A percentile compares a stretch with the other conserved stretches of the same genome.
These are phyloP conservation scores for Tenualosa ilisha DNA, from an alignment of 2,797 vertebrate genomes.

Conservation along the genomic window DNA sequence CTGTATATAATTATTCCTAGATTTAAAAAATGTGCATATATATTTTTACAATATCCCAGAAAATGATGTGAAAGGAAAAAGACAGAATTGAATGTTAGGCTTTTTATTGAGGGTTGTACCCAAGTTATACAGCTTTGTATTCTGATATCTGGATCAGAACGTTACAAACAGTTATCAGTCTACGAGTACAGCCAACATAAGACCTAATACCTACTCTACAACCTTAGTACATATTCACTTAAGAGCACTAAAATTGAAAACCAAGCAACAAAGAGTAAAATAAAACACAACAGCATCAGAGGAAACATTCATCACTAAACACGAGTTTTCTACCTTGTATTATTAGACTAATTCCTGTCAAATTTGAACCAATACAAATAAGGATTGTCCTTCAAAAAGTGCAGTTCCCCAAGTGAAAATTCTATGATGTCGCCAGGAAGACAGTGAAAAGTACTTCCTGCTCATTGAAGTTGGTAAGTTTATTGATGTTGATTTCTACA, in stretches of 20 bases:
- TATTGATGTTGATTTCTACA: conserved; percentile 71
- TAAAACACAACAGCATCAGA: conserved; percentile 75
- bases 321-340: conserved; percentile 79
- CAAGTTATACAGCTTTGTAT: conserved; percentile 84
- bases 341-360: conserved; percentile 73
- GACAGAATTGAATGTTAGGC: conserved; percentile 69
- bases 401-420: conserved; percentile 80
- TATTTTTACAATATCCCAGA: not conserved
- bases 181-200: conserved; percentile 83
- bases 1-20: too few species aligned
- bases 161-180: conserved; percentile 85
- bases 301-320: conserved; percentile 82
- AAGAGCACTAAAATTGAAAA: conserved; percentile 81
- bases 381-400: conserved; percentile 88
- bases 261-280: conserved; percentile 75
- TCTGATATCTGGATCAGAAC: conserved; percentile 74
- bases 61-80: not conserved
- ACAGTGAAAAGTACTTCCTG: conserved; percentile 74
- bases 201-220: conserved; percentile 78
- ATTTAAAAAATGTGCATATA: too few species aligned
- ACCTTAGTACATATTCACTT: conserved; percentile 77
- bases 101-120: conserved; percentile 86
- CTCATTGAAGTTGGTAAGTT: conserved; percentile 64
- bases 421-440: conserved; percentile 77
- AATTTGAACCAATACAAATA: conserved; percentile 80